A percentile compares a stretch with the other conserved stretches of the same genome.
Conservation (phyloP, 2,113 vertebrate species). For the Pao palembangensis region DNA sequence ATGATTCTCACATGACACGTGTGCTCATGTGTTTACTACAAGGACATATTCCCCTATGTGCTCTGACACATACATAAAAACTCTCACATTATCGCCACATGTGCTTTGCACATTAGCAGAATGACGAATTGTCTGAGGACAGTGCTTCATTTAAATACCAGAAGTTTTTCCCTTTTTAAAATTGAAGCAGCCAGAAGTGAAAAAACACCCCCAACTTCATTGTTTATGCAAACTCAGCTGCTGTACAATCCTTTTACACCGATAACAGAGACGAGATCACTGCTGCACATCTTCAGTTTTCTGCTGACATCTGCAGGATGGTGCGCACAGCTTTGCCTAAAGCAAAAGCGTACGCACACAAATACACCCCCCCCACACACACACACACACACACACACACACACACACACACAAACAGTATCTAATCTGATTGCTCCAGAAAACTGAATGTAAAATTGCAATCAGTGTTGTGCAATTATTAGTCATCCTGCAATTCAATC, state of each 20-base stretch:
- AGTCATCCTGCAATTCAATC: conserved; percentile 54
- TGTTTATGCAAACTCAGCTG: conserved; percentile 67
- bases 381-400: conserved; percentile 7
- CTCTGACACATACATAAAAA: conserved; percentile 26
- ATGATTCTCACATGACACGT: conserved; percentile 22
- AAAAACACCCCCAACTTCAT: conserved; percentile 4
- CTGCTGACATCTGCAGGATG: conserved; percentile 56
- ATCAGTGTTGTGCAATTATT: conserved; percentile 66
- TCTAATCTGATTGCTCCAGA: conserved; percentile 65
- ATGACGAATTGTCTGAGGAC: conserved; percentile 21
- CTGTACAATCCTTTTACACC: conserved; percentile 34
- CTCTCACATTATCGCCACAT: conserved; percentile 20
- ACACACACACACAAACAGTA: conserved; percentile 5
- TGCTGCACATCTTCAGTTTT: conserved; percentile 43
- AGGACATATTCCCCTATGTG: conserved; percentile 20
- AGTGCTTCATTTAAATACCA: conserved; percentile 14
- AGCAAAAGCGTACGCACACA: conserved; percentile 12
- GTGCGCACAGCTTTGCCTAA: conserved; percentile 24
- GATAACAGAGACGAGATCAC: conserved; percentile 55
- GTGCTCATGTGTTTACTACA: conserved; percentile 43
- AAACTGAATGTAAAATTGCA: conserved; percentile 67
- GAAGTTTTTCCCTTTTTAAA: conserved; percentile 16
- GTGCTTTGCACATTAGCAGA: conserved; percentile 27
- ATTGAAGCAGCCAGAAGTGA: conserved; percentile 19
- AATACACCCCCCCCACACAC: conserved; percentile 3